Conservation (phyloP, 2,113 vertebrate genomes). For the Phalacrocorax pelagicus region DNA sequence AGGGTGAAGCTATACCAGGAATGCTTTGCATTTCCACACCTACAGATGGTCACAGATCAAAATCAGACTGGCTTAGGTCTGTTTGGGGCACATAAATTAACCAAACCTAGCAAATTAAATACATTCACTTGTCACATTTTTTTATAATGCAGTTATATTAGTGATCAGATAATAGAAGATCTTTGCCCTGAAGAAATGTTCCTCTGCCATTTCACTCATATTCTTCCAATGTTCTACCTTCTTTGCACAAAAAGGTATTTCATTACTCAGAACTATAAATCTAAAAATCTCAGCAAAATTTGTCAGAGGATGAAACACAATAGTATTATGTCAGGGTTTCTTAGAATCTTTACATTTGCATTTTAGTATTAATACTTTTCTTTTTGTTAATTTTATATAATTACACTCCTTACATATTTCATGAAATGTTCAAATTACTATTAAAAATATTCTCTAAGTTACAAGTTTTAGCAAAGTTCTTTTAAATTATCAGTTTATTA, state of each 20-base stretch:
- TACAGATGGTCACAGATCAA: background rate
- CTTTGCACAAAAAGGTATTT: background rate
- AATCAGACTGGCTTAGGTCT: background rate
- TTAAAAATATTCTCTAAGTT: background rate
- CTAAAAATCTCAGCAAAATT: background rate
- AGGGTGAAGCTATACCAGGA: background rate
- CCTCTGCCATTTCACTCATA: background rate
- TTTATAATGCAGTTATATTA: background rate
- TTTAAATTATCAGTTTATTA: background rate
- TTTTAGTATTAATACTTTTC: background rate
- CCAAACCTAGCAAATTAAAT: background rate
- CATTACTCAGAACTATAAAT: fast-evolving
- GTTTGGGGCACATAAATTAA: background rate
- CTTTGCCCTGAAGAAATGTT: background rate
- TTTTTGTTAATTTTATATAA: background rate
- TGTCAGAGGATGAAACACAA: background rate
- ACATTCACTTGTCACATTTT: background rate
- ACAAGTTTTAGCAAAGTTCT: background rate
- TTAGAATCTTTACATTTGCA: background rate
- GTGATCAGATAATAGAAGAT: background rate
- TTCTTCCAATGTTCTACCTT: background rate
- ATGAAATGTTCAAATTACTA: background rate
- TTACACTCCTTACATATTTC: background rate
- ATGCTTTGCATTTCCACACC: background rate
- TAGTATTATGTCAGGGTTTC: background rate